A percentile compares a stretch with the other conserved stretches of the same genome.
Conservation (phyloP, 2,888 invertebrate genomes). For the Perizoma affinitatum region DNA sequence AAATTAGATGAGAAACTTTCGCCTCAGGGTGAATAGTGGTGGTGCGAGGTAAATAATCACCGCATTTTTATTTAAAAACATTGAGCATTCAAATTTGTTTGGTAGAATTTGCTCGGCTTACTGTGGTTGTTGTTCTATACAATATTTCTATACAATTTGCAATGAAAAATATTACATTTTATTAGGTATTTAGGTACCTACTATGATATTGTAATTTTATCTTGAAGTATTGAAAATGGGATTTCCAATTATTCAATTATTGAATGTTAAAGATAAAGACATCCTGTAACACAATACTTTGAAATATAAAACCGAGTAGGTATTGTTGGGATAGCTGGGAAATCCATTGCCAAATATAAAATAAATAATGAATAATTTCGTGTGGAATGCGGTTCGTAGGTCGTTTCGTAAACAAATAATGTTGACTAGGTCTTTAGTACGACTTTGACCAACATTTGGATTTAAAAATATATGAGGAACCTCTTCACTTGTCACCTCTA, state of each 20-base stretch:
- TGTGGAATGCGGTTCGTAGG: slow-evolving; percentile 37
- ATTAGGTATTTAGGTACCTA: too few species aligned
- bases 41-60: too few species aligned
- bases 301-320: slow-evolving; percentile 39
- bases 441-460: slow-evolving; percentile 6
- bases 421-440: slow-evolving; percentile 23
- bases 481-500: too few species aligned
- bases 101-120: too few species aligned
- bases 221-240: slow-evolving; percentile 6
- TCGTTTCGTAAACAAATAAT: slow-evolving; percentile 32
- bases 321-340: slow-evolving; percentile 27
- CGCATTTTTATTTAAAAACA: too few species aligned
- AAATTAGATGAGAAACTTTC: too few species aligned
- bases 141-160: not conserved
- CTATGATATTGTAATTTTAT: not conserved
- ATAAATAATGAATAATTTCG: slow-evolving; percentile 37
- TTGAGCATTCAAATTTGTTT: too few species aligned
- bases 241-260: slow-evolving; percentile 22
- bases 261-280: slow-evolving; percentile 17
- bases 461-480: too few species aligned
- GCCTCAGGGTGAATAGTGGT: too few species aligned
- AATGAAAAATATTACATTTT: not conserved
- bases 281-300: slow-evolving; percentile 39
- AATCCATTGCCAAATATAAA: slow-evolving; percentile 40
- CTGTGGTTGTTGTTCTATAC: too few species aligned